Conservation (phyloP, 2,888 invertebrate species). For the Alsophila aescularia region DNA sequence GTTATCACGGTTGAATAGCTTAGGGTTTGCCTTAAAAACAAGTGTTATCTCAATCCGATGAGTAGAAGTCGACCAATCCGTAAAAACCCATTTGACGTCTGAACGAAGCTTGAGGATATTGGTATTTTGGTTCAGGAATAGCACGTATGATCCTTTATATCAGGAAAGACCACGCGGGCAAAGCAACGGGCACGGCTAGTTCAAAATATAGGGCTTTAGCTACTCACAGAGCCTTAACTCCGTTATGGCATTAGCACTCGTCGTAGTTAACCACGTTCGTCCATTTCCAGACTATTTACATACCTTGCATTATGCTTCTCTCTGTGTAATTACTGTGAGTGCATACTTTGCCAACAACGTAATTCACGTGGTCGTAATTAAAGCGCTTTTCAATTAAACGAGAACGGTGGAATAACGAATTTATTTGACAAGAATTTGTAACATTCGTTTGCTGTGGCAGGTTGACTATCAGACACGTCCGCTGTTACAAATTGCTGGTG, state of each 20-base stretch:
- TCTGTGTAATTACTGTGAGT: conserved; percentile 35
- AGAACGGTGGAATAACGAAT: conserved; percentile 37
- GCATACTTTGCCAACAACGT: conserved; percentile 47
- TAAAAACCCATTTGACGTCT: no score
- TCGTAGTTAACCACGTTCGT: conserved; percentile 19
- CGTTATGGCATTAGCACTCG: conserved; percentile 9
- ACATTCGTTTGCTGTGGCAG: conserved; percentile 31
- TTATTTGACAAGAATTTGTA: conserved; percentile 36
- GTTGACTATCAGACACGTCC: conserved; percentile 19
- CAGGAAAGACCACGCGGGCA: no score
- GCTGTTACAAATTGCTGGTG: background rate
- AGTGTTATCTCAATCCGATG: no score
- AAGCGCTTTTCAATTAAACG: conserved; percentile 50
- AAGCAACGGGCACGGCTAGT: no score
- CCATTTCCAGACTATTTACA: conserved; percentile 25
- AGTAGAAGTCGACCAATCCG: no score
- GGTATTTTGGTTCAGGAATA: no score
- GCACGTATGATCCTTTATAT: no score
- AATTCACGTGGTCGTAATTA: conserved; percentile 51
- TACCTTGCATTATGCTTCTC: conserved; percentile 29
- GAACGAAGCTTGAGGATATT: no score
- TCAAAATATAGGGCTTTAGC: no score
- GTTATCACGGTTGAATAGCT: no score
- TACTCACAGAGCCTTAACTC: no score
- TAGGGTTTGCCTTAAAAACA: no score